phyloP scores from a whole-genome alignment of 1,140 invertebrate genomes.

The Drosophila truncata region DNA sequence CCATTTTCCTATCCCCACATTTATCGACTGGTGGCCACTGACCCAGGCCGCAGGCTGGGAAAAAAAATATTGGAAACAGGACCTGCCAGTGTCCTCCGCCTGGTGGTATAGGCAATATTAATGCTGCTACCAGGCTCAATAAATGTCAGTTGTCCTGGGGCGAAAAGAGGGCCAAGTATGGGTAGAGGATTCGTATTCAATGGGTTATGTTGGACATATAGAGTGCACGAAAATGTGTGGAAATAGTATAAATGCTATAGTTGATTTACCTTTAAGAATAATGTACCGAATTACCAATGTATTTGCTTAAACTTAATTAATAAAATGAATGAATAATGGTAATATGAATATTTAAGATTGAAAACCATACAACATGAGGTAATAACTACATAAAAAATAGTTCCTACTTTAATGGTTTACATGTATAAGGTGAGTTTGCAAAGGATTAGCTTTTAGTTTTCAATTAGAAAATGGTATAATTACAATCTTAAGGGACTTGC shows the following conservation, averaged over 20 bases:
- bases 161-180: conserved; percentile 10
- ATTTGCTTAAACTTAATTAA: too few relatives aligned
- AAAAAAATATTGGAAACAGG: conserved; percentile 18
- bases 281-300: too few relatives aligned
- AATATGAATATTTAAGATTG: too few relatives aligned
- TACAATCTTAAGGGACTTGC: too few relatives aligned
- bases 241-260: too few relatives aligned
- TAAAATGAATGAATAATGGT: too few relatives aligned
- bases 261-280: neutral
- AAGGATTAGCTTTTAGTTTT: too few relatives aligned
- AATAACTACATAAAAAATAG: too few relatives aligned
- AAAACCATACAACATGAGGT: too few relatives aligned
- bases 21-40: conserved; percentile 53
- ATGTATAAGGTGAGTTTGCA: too few relatives aligned
- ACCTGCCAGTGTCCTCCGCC: conserved; percentile 3
- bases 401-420: too few relatives aligned
- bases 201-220: neutral
- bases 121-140: conserved; percentile 49
- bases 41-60: conserved; percentile 37
- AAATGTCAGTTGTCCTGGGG: conserved; percentile 61
- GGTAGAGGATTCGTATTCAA: conserved; percentile 13
- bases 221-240: neutral
- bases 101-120: conserved; percentile 72
- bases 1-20: conserved; percentile 39
- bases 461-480: too few relatives aligned